Conservation (phyloP, 92 coral and sea anemone genomes). For the Palythoa grandis region DNA sequence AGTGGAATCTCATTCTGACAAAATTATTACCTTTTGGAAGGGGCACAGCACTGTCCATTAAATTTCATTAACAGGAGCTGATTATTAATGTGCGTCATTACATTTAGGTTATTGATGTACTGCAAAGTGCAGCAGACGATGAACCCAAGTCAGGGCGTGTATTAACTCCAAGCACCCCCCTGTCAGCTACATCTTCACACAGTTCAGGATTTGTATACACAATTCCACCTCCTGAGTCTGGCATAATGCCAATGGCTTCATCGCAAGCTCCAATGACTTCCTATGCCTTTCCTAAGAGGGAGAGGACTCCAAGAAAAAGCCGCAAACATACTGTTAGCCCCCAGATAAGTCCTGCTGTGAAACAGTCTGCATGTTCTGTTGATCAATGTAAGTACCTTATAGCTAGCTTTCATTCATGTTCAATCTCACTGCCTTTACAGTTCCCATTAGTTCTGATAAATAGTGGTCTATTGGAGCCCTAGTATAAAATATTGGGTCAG, state of each 20-base stretch:
- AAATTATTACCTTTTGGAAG: too few relatives aligned
- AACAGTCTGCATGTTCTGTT: constrained; percentile 8
- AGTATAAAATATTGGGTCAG: too few relatives aligned
- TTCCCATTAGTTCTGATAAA: too few relatives aligned
- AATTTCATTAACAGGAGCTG: not conserved
- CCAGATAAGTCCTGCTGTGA: constrained; percentile 35
- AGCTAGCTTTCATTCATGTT: not conserved
- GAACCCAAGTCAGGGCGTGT: constrained; percentile 40
- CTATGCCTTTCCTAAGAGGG: constrained; percentile 31
- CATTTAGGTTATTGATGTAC: constrained; percentile 76
- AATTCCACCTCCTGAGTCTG: constrained; percentile 32
- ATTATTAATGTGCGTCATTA: not conserved
- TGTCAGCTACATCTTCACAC: constrained; percentile 21
- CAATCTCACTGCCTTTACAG: not conserved
- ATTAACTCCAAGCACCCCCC: constrained; percentile 37
- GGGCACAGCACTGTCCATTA: not conserved
- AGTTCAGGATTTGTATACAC: constrained; percentile 35
- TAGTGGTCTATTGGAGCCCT: too few relatives aligned
- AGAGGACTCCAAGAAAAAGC: constrained; percentile 37
- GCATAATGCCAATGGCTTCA: constrained; percentile 8
- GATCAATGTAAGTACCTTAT: constrained; percentile 2
- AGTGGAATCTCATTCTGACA: too few relatives aligned
- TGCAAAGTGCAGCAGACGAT: constrained; percentile 82
- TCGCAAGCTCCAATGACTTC: constrained; percentile 17
- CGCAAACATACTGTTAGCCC: constrained; percentile 41